These are phyloP conservation scores for Podarcis lilfordi DNA, from an alignment of 2,797 vertebrate genomes.

Conservation along the genomic window DNA sequence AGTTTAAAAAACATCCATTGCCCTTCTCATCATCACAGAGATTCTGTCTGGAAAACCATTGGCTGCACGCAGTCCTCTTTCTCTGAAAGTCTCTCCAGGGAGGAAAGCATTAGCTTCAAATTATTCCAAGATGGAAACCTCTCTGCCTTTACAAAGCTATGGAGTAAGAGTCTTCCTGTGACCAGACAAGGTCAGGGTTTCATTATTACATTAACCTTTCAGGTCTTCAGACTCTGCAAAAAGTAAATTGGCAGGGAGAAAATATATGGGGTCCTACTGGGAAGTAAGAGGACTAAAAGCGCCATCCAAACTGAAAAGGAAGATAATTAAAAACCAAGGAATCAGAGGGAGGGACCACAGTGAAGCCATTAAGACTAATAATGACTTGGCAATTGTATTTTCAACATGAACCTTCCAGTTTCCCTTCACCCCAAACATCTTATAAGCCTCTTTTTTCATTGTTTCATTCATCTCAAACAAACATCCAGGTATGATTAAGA, in stretches of 20 bases:
- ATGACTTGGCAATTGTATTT: constrained; percentile 60
- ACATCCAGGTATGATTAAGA: constrained; percentile 47
- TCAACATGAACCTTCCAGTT: constrained; percentile 62
- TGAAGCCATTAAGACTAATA: constrained; percentile 61
- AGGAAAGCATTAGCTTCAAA: constrained; percentile 64
- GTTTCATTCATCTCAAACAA: constrained; percentile 36
- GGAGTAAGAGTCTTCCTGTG: constrained; percentile 53
- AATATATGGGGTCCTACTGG: constrained; percentile 27
- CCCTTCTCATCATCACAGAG: constrained; percentile 36
- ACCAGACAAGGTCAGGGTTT: constrained; percentile 70
- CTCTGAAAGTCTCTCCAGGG: constrained; percentile 36
- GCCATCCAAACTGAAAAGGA: constrained; percentile 52
- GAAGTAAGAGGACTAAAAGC: constrained; percentile 31
- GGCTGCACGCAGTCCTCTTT: constrained; percentile 8
- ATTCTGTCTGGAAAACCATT: constrained; percentile 51
- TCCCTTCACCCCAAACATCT: constrained; percentile 62
- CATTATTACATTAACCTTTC: constrained; percentile 72
- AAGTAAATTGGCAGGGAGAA: constrained; percentile 67
- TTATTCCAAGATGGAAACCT: constrained; percentile 64
- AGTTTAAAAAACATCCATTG: constrained; percentile 36
- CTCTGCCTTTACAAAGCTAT: constrained; percentile 67
- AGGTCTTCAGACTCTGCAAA: constrained; percentile 63
- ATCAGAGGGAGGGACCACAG: constrained; percentile 42
- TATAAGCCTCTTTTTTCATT: constrained; percentile 67
- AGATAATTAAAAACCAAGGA: constrained; percentile 38